Percentiles rank a stretch among this genome's conserved stretches.
phyloP scores from a whole-genome alignment of 2,797 vertebrate genomes.

The Fistularia commersonii region DNA sequence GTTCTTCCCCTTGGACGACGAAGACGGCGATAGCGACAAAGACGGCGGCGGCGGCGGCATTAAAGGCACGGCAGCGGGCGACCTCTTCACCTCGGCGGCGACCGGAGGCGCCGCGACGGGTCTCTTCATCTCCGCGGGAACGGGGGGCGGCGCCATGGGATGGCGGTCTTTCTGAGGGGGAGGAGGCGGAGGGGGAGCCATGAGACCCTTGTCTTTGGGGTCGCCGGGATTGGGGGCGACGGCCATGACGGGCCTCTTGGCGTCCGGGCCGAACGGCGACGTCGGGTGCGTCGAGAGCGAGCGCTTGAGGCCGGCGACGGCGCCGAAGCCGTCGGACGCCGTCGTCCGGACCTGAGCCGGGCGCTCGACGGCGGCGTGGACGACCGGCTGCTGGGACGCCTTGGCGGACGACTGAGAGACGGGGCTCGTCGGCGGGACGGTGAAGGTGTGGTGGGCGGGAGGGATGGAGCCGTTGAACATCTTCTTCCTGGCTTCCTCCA shows the following conservation, averaged over 20 bases:
- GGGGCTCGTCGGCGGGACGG: slow-evolving; percentile 74
- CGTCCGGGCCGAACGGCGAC: slow-evolving; percentile 72
- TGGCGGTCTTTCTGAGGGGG: slow-evolving; percentile 65
- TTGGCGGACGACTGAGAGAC: slow-evolving; percentile 72
- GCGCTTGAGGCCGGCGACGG: slow-evolving; percentile 73
- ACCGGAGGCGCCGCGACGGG: slow-evolving; percentile 52
- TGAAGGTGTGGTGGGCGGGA: slow-evolving; percentile 84
- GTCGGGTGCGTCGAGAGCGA: slow-evolving; percentile 60
- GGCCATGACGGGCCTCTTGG: slow-evolving; percentile 80
- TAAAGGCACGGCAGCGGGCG: slow-evolving; percentile 57
- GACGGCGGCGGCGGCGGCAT: slow-evolving; percentile 41
- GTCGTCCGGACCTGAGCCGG: slow-evolving; percentile 76
- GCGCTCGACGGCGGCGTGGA: slow-evolving; percentile 82
- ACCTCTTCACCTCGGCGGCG: slow-evolving; percentile 56
- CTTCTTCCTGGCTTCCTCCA: slow-evolving; percentile 97
- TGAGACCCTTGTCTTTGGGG: slow-evolving; percentile 63
- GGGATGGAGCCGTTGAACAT: slow-evolving; percentile 97
- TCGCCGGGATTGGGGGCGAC: slow-evolving; percentile 62
- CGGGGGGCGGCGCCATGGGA: slow-evolving; percentile 59
- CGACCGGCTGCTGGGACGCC: slow-evolving; percentile 80
- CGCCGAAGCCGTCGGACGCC: slow-evolving; percentile 20
- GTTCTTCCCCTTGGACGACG: slow-evolving; percentile 60
- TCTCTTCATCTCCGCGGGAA: slow-evolving; percentile 64
- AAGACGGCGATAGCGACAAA: slow-evolving; percentile 32
- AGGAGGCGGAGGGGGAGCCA: slow-evolving; percentile 70